phyloP scores from a whole-genome alignment of 2,888 invertebrate genomes.

The Tortricodes alternella region DNA sequence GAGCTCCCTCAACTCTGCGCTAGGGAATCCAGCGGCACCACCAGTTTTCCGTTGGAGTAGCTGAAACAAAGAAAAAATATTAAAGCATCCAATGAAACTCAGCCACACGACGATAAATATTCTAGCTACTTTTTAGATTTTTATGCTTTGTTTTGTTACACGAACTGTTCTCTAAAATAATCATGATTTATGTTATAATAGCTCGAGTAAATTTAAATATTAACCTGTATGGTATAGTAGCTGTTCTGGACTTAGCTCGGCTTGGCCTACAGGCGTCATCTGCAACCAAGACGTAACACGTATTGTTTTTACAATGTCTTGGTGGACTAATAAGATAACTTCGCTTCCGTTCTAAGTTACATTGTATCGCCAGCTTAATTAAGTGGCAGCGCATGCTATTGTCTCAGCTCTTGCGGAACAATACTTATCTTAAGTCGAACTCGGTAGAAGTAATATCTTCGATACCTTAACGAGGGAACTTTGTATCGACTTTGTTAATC shows the following conservation, averaged over 20 bases:
- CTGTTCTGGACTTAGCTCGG: slow-evolving; percentile 81
- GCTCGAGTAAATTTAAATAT: slow-evolving; percentile 45
- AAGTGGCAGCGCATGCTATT: slow-evolving; percentile 77
- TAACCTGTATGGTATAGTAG: slow-evolving; percentile 81
- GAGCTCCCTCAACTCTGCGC: slow-evolving; percentile 77
- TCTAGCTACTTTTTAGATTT: background rate
- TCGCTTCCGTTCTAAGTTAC: slow-evolving; percentile 58
- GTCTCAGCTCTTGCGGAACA: slow-evolving; percentile 75
- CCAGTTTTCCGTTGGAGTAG: slow-evolving; percentile 83
- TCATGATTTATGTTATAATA: slow-evolving; percentile 11
- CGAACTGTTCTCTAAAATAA: slow-evolving; percentile 8
- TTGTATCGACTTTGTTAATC: slow-evolving; percentile 79
- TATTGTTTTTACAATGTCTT: slow-evolving; percentile 48
- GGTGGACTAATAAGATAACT: slow-evolving; percentile 58
- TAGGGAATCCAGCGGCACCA: slow-evolving; percentile 83
- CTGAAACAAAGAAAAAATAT: slow-evolving; percentile 67
- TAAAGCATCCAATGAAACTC: slow-evolving; percentile 6
- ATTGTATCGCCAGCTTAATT: slow-evolving; percentile 71
- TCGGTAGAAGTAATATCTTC: slow-evolving; percentile 78
- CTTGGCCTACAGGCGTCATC: slow-evolving; percentile 81
- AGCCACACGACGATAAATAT: slow-evolving; percentile 9
- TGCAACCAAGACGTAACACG: slow-evolving; percentile 70
- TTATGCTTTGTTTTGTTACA: background rate
- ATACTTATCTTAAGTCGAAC: slow-evolving; percentile 76
- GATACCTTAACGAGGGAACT: slow-evolving; percentile 82